Base-by-base conservation (phyloP, 2,888 invertebrate genomes). In the Callimorpha dominula region DNA sequence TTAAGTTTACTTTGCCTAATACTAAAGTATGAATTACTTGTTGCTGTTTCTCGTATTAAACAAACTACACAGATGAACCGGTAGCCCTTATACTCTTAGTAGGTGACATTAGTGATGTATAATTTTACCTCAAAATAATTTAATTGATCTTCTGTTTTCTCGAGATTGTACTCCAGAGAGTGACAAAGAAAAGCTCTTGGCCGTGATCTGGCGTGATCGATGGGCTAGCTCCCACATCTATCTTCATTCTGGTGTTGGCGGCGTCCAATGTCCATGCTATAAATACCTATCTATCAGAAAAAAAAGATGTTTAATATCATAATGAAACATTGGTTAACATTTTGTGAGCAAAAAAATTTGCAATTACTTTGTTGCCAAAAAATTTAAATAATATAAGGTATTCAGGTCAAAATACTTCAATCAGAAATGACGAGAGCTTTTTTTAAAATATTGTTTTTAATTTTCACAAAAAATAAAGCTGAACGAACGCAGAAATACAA, bases 121-220 rank as follows among this genome's bases (percentile, higher is more conserved):
- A 5, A 7, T 52, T 50, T 52, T 6, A 17, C 4, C 3, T 5
- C 31, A 31, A 31, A 31, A 31, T 31, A 31, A 31, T 31, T 31
- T 31, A 62, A 49, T 42, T 12, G 42, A 43, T 43, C 71, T 67
- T 63, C 71, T 71, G 52, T 43, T 7, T 67, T 63, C 7, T 15
- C 46, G 15, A 60, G 31, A 9, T 1, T n/a, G 0, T 43, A 31
- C 17, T 65, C 12, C 8, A 42, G 65, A 20, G 20, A 42, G 43
- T 67, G 74, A 76, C 82, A 79, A 78, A 81, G 76, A 79, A 83
- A 83, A 81, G 77, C 77, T 76, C 68, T 73, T 57, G 60, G 46
- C 7, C 52, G 79, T 82, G 84, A 82, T 83, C 78, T 50, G 20
- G 60, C 57, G 79, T 82, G 82, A 82, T 82, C 80, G 81, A 82